phyloP scores from a whole-genome alignment of 2,888 invertebrate genomes.

The Meliscaeva auricollis region DNA sequence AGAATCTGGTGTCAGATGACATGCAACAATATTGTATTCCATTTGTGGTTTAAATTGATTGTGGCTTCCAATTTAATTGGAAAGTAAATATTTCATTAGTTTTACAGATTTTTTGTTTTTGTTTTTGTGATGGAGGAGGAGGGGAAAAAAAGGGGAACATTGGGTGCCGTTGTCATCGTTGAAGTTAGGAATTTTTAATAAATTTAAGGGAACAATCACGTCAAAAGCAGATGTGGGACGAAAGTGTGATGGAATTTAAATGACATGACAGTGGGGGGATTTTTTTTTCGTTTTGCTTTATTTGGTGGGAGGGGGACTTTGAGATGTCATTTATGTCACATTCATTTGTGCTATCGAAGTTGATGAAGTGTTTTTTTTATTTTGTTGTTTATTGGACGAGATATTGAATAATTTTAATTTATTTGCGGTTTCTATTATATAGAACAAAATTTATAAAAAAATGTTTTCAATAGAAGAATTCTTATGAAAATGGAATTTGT shows the following conservation, averaged over 20 bases:
- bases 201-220: constrained; percentile 1
- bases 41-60: constrained; percentile 66
- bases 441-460: too few relatives aligned
- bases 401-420: not conserved
- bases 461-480: not conserved
- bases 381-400: not conserved
- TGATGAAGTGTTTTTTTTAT: constrained; percentile 17
- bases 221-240: constrained; percentile 38
- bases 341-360: constrained; percentile 1
- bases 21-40: constrained; percentile 51
- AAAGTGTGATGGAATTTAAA: constrained; percentile 55
- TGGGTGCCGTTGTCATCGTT: not conserved
- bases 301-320: not conserved
- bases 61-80: constrained; percentile 74
- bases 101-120: constrained; percentile 42
- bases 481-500: too few relatives aligned
- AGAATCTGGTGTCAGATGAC: constrained; percentile 62
- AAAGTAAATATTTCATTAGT: constrained; percentile 75
- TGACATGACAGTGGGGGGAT: constrained; percentile 40
- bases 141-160: not conserved
- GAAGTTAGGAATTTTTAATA: constrained; percentile 17
- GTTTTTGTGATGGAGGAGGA: too few relatives aligned
- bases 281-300: not conserved
- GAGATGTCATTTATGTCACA: constrained; percentile 17
- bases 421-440: not conserved